phyloP scores from a whole-genome alignment of 2,888 invertebrate species.

The Eupithecia tripunctaria region DNA sequence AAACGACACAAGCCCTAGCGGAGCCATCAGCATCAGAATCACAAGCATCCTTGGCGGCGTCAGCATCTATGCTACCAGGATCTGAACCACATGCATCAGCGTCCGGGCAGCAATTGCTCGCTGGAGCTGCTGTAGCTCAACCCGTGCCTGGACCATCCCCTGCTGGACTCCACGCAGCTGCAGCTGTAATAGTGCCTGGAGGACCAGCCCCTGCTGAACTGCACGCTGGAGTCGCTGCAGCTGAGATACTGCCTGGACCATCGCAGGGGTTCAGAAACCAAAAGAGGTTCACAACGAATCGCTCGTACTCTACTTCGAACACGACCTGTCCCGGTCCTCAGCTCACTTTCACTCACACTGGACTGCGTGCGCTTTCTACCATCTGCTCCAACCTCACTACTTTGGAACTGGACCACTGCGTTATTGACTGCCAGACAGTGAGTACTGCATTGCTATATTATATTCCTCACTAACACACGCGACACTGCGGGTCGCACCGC shows the following conservation, averaged over 20 bases:
- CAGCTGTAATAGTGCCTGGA: too few species aligned
- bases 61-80: too few species aligned
- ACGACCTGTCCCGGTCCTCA: constrained; percentile 55
- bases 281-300: background rate
- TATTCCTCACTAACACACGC: too few species aligned
- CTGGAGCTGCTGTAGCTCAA: background rate
- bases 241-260: too few species aligned
- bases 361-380: constrained; percentile 54
- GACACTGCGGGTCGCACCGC: too few species aligned
- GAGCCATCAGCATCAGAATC: too few species aligned
- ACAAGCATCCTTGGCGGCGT: too few species aligned
- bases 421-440: constrained; percentile 78
- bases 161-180: too few species aligned
- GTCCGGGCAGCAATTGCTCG: background rate
- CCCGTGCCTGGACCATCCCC: too few species aligned
- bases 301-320: background rate
- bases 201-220: background rate
- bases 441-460: constrained; percentile 41
- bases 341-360: constrained; percentile 57
- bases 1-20: too few species aligned
- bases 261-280: background rate
- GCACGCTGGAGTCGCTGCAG: background rate
- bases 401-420: constrained; percentile 79
- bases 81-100: background rate
- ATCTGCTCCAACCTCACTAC: constrained; percentile 75